A percentile compares a stretch with the other conserved stretches of the same genome.
Evolutionary conservation across 1,140 invertebrate genomes (phyloP).

Genomic region (Panagrolaimus sp.): DNA sequence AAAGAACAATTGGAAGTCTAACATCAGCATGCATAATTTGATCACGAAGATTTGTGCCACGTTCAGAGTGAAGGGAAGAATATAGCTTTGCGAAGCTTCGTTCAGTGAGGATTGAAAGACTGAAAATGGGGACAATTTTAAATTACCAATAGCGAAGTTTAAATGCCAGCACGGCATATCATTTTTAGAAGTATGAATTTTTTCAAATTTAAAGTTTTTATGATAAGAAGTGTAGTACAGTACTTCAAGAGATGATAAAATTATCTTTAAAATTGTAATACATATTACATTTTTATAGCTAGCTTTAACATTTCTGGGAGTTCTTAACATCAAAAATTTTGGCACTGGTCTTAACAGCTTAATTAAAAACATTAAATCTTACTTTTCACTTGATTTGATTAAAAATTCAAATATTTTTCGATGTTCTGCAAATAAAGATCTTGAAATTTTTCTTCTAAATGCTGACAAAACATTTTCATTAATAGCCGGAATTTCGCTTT

Average conservation of each 20-base stretch:
- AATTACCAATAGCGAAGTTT: too few species aligned
- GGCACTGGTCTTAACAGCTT: too few species aligned
- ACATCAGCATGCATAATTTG: neutral
- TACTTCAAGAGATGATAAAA: too few species aligned
- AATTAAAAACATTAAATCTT: conserved; percentile 12
- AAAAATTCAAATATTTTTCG: conserved; percentile 35
- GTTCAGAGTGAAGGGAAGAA: neutral
- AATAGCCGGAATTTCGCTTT: conserved; percentile 23
- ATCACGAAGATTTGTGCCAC: neutral
- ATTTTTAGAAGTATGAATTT: too few species aligned
- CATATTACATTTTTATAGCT: too few species aligned
- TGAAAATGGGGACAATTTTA: too few species aligned
- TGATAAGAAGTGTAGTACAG: too few species aligned
- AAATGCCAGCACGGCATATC: too few species aligned
- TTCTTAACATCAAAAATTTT: too few species aligned
- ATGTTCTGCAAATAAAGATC: conserved; percentile 33
- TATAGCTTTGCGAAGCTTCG: neutral
- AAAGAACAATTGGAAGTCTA: conserved; percentile 12
- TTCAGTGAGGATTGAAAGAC: neutral
- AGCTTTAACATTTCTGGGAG: too few species aligned
- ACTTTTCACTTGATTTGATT: conserved; percentile 19
- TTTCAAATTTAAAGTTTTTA: too few species aligned
- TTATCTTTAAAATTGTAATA: too few species aligned
- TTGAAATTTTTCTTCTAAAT: conserved; percentile 25
- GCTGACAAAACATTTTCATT: conserved; percentile 30